Conservation (phyloP, 2,113 vertebrate genomes). For the Neomonachus schauinslandi region DNA sequence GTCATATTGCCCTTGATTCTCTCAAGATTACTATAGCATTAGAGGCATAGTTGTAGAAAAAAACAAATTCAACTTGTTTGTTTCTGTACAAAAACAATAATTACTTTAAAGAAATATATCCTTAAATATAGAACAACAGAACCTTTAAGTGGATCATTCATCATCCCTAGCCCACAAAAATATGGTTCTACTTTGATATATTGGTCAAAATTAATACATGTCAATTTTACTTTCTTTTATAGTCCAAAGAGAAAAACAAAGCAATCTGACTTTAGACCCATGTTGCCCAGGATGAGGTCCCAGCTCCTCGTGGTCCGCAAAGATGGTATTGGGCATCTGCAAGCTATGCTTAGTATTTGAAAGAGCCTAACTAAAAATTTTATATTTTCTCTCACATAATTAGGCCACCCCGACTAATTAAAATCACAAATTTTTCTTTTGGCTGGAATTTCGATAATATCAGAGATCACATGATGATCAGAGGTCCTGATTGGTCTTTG, state of each 20-base stretch:
- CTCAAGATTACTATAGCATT: not conserved
- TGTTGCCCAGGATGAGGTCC: not conserved
- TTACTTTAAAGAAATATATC: not conserved
- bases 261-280: not conserved
- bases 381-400: conserved; percentile 26
- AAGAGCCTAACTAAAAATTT: conserved; percentile 40
- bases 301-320: not conserved
- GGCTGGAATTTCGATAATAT: not conserved
- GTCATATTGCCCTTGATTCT: not conserved
- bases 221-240: conserved; percentile 38
- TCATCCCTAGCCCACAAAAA: conserved; percentile 30
- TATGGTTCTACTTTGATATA: not conserved
- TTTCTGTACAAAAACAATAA: conserved; percentile 30
- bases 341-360: conserved; percentile 13
- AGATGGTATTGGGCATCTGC: not conserved
- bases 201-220: conserved; percentile 8
- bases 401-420: conserved; percentile 7
- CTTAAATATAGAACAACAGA: not conserved
- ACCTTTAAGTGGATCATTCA: not conserved
- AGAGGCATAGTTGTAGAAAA: not conserved
- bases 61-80: conserved; percentile 6
- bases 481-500: not conserved
- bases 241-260: not conserved
- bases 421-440: conserved; percentile 58
- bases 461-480: not conserved